A percentile compares a stretch with the other conserved stretches of the same genome.
Conservation (phyloP, 2,113 vertebrate genomes). For the Myrmecobius fasciatus region DNA sequence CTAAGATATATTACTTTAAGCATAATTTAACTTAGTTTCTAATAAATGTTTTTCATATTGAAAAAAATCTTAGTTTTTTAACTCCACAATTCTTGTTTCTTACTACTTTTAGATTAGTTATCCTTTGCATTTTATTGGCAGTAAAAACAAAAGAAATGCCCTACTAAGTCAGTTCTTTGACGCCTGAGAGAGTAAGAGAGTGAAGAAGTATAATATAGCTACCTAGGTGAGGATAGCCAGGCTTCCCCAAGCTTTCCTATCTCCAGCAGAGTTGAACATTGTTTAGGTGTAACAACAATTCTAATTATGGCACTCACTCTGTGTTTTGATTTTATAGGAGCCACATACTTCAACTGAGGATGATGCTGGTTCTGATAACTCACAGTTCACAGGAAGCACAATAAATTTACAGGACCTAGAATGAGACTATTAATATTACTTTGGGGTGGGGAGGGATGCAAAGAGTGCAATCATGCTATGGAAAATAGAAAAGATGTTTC, state of each 20-base stretch:
- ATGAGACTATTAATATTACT: slow-evolving; percentile 77
- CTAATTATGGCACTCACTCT: slow-evolving; percentile 49
- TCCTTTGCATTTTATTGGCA: background rate
- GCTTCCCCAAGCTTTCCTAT: background rate
- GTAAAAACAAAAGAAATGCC: background rate
- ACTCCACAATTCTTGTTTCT: background rate
- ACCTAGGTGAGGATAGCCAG: background rate
- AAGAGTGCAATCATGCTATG: background rate
- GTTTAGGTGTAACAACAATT: background rate
- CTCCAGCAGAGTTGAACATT: background rate
- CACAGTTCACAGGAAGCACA: slow-evolving; percentile 96
- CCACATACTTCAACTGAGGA: slow-evolving; percentile 91
- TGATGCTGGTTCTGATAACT: slow-evolving; percentile 91
- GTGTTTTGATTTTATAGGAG: slow-evolving; percentile 84
- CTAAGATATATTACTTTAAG: background rate
- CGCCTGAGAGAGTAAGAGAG: background rate
- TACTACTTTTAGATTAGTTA: background rate
- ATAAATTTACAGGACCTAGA: slow-evolving; percentile 96
- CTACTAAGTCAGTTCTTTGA: background rate
- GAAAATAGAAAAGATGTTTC: background rate
- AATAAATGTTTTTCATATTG: background rate
- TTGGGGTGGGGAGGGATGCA: slow-evolving; percentile 54
- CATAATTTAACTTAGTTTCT: background rate
- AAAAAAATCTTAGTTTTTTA: background rate
- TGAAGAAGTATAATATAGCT: background rate